Base-by-base conservation (phyloP, 2,888 invertebrate species). In the Blomia tropicalis region DNA sequence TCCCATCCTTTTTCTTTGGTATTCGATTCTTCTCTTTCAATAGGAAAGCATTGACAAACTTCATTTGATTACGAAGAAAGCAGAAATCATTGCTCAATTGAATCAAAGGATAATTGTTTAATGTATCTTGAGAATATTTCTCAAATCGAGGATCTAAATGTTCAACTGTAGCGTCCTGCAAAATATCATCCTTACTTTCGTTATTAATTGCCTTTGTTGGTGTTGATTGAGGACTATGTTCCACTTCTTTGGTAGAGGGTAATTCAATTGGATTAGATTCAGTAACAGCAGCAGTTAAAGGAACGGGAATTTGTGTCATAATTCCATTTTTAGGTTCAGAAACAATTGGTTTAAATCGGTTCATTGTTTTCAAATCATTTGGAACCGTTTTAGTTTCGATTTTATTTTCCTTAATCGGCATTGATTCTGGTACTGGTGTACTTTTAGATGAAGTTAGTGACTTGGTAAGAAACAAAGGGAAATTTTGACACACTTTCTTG, bases 41-140 rank as follows among this genome's bases (percentile, higher is more conserved):
- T 11, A 47, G 22, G 22, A 56, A 22, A 22, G 25, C 23, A 36
- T 56, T n/a, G 11, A 56, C 23, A 29, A 56, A 56, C 4, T 2
- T 56, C n/a, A 36, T 36, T 25, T 56, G 5, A 36, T 56, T 31
- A 30, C 56, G 56, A 19, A 56, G 2, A 56, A 56, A 56, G 7
- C n/a, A 14, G 29, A 56, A 56, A 25, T 56, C 51, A 27, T 47
- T 47, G 22, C n/a, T 22, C 23, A n/a, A 7, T 22, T n/a, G 22
- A 7, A 11, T 7, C 7, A 47, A 47, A 11, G 7, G 7, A 27
- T 11, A 7, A 27, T 47, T 30, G 29, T 31, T 31, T 19, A 56
- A 25, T 47, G 47, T 19, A 19, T 47, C 22, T 23, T 11, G 36
- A 17, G 7, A 11, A 7, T 17, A 36, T 17, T 7, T 11, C 7